These are phyloP conservation scores for Proterorhinus semilunaris DNA, from an alignment of 2,113 vertebrate species.

Conservation along the genomic window DNA sequence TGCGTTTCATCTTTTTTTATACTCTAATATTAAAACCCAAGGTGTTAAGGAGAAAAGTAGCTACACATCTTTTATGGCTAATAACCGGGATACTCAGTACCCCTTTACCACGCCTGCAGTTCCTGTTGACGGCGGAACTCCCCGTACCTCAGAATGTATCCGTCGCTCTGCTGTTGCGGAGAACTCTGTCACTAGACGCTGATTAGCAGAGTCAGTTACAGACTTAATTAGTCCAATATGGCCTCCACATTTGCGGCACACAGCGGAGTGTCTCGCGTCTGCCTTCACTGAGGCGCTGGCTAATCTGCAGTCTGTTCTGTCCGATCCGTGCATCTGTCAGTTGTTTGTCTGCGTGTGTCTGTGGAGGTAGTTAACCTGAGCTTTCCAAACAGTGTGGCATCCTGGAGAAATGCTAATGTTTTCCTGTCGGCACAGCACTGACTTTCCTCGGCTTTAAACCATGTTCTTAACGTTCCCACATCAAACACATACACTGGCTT, in stretches of 20 bases:
- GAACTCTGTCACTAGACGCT: slow-evolving; percentile 28
- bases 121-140: not conserved
- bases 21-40: no score
- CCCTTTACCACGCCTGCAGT: not conserved
- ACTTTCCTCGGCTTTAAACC: no score
- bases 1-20: no score
- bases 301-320: slow-evolving; percentile 7
- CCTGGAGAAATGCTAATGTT: not conserved
- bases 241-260: slow-evolving; percentile 41
- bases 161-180: not conserved
- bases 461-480: no score
- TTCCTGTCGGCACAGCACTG: no score
- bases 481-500: no score
- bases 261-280: slow-evolving; percentile 1
- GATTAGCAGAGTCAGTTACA: slow-evolving; percentile 27
- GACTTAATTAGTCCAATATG: slow-evolving; percentile 54
- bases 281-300: not conserved
- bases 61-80: no score
- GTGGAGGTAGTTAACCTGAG: no score
- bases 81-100: not conserved
- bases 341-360: no score
- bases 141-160: not conserved
- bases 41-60: no score
- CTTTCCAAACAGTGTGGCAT: not conserved
- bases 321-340: slow-evolving; percentile 3